Conservation (phyloP, 2,888 invertebrate genomes). For the Antheraea yamamai region DNA sequence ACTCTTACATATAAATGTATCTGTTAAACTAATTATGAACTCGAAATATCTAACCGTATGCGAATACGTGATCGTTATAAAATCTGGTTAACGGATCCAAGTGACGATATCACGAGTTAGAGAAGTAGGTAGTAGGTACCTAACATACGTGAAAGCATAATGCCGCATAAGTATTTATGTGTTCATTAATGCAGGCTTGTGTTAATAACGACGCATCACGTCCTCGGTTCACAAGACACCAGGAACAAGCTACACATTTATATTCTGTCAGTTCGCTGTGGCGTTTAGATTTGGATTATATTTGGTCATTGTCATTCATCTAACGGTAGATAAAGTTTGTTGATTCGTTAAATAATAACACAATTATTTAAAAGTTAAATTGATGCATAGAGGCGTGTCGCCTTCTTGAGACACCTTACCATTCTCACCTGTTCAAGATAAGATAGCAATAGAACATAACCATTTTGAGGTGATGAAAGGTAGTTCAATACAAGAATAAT, state of each 20-base stretch:
- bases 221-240: conserved; percentile 78
- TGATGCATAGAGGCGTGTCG: conserved; percentile 31
- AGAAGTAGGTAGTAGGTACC: conserved; percentile 17
- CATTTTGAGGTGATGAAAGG: neutral
- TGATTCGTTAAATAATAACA: conserved; percentile 72
- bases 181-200: conserved; percentile 75
- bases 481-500: neutral
- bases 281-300: conserved; percentile 81
- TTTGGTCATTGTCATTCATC: conserved; percentile 75
- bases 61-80: conserved; percentile 50
- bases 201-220: conserved; percentile 79
- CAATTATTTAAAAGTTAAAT: conserved; percentile 53
- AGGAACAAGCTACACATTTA: conserved; percentile 68
- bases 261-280: conserved; percentile 71
- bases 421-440: neutral
- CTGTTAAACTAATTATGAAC: conserved; percentile 57
- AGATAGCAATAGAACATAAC: neutral
- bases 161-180: conserved; percentile 62
- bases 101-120: conserved; percentile 34
- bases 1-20: conserved; percentile 66
- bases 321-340: conserved; percentile 63
- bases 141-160: conserved; percentile 58
- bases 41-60: conserved; percentile 52
- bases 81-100: conserved; percentile 40
- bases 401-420: conserved; percentile 24